Conservation (phyloP, 2,113 vertebrate species). For the rabbit (Oryctolagus cuniculus) region mOryCun1.1 NC_091432.1:120258001-120258500, state of each 20-base stretch:
- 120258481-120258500: background rate
- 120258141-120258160: conserved; percentile 52
- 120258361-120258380: background rate
- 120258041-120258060: background rate
- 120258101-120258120: background rate
- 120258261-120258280: fast-evolving
- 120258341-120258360: background rate
- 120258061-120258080: background rate
- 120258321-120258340: background rate
- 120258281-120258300: fast-evolving
- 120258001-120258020: background rate
- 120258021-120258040: background rate
- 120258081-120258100: background rate
- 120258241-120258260: fast-evolving
- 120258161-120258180: conserved; percentile 34
- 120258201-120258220: background rate
- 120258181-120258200: background rate
- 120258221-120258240: background rate
- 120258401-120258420: fast-evolving
- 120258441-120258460: background rate
- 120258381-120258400: background rate
- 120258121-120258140: conserved; percentile 33
- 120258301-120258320: background rate
- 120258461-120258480: background rate
- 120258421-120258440: background rate